Conservation (phyloP, 2,888 invertebrate genomes). For the Rhamnusium bicolor region DNA sequence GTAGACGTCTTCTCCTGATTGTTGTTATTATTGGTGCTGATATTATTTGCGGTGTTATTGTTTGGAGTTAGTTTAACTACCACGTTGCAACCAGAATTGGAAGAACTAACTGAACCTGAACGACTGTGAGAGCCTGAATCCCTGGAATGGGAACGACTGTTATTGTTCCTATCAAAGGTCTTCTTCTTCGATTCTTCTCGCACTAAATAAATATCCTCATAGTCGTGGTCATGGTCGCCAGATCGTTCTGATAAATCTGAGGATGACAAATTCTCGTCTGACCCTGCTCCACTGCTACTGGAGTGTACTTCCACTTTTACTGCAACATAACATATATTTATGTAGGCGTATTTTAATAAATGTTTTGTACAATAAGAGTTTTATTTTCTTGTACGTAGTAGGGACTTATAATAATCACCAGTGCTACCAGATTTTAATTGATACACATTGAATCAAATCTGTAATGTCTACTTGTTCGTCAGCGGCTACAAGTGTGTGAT, state of each 20-base stretch:
- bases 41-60: constrained; percentile 9
- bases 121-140: constrained; percentile 79
- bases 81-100: constrained; percentile 68
- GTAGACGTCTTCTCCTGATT: constrained; percentile 50
- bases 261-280: constrained; percentile 77
- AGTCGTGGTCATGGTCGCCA: constrained; percentile 79
- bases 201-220: constrained; percentile 87
- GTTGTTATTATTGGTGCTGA: constrained; percentile 17
- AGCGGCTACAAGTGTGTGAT: too few relatives aligned
- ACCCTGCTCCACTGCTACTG: constrained; percentile 78
- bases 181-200: constrained; percentile 72
- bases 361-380: too few relatives aligned
- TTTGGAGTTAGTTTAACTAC: constrained; percentile 64
- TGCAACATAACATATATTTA: constrained; percentile 65
- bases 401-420: too few relatives aligned
- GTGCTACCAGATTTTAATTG: too few relatives aligned
- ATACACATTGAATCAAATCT: too few relatives aligned
- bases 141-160: constrained; percentile 54
- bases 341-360: too few relatives aligned
- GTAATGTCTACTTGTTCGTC: too few relatives aligned
- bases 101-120: constrained; percentile 72
- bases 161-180: constrained; percentile 48
- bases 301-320: constrained; percentile 92
- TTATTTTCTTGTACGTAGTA: too few relatives aligned
- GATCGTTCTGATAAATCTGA: constrained; percentile 73